Conservation (phyloP, 2,797 vertebrate species). For the Pangasius larnaudii region DNA sequence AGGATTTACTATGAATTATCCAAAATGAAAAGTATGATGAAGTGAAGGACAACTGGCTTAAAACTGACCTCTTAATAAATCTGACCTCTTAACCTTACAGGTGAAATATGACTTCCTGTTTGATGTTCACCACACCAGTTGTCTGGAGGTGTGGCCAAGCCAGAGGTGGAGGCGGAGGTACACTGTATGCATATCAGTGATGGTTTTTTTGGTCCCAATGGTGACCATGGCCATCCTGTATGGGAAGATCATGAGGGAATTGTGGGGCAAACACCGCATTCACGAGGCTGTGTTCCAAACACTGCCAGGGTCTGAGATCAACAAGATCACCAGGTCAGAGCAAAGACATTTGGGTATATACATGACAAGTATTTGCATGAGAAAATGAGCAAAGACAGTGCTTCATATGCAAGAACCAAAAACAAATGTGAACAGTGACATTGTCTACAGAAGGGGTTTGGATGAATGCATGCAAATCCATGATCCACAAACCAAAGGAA, state of each 20-base stretch:
- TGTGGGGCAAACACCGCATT: constrained; percentile 62
- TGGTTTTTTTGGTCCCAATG: constrained; percentile 59
- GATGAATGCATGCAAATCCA: neutral
- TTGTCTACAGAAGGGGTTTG: neutral
- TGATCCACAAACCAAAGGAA: neutral
- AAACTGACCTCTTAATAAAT: neutral
- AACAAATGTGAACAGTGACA: neutral
- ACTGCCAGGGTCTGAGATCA: constrained; percentile 63
- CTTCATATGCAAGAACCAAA: neutral
- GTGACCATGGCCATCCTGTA: constrained; percentile 60
- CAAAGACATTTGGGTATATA: neutral
- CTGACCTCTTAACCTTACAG: constrained; percentile 37
- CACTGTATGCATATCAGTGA: constrained; percentile 55
- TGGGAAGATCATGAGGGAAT: constrained; percentile 59
- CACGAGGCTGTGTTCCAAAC: constrained; percentile 62
- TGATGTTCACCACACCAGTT: constrained; percentile 59
- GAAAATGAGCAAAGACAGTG: neutral
- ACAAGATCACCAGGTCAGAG: constrained; percentile 62
- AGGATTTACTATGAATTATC: neutral
- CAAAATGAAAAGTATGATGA: neutral
- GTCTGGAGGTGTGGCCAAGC: constrained; percentile 61
- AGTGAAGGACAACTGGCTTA: neutral
- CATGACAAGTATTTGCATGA: neutral
- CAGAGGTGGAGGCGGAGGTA: constrained; percentile 53
- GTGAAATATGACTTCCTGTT: constrained; percentile 64